Percentiles rank a stretch among this genome's conserved stretches.
These are phyloP conservation scores for Pterobdella sp. DNA, from an alignment of 2,888 invertebrate species.

Conservation along the genomic window DNA sequence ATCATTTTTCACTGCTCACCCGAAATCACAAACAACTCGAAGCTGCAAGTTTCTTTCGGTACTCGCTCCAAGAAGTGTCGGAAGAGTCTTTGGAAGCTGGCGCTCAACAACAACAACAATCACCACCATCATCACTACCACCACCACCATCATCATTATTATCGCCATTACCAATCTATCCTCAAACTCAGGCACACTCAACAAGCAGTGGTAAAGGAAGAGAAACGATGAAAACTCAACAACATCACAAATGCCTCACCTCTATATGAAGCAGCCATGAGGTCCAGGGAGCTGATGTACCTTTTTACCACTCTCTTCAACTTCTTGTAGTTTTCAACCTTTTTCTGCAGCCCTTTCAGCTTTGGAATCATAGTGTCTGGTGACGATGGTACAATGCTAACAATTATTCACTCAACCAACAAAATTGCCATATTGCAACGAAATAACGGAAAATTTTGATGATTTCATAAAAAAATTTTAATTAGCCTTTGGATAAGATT, in stretches of 20 bases:
- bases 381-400: background rate
- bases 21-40: too few relatives aligned
- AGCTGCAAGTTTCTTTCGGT: too few relatives aligned
- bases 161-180: background rate
- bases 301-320: slow-evolving; percentile 80
- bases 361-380: slow-evolving; percentile 86
- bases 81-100: too few relatives aligned
- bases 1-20: too few relatives aligned
- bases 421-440: background rate
- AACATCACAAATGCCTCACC: slow-evolving; percentile 50
- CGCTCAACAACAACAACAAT: too few relatives aligned
- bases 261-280: slow-evolving; percentile 76
- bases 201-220: too few relatives aligned
- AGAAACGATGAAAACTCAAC: background rate
- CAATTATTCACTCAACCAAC: background rate
- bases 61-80: too few relatives aligned
- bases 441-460: background rate
- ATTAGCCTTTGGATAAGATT: too few relatives aligned
- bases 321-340: slow-evolving; percentile 82
- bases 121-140: too few relatives aligned
- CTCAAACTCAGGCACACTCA: background rate
- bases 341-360: slow-evolving; percentile 82
- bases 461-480: too few relatives aligned
- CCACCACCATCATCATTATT: background rate
- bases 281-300: slow-evolving; percentile 73